Base-by-base conservation (phyloP, 1,140 invertebrate species). In the Caligus rogercresseyi region DNA sequence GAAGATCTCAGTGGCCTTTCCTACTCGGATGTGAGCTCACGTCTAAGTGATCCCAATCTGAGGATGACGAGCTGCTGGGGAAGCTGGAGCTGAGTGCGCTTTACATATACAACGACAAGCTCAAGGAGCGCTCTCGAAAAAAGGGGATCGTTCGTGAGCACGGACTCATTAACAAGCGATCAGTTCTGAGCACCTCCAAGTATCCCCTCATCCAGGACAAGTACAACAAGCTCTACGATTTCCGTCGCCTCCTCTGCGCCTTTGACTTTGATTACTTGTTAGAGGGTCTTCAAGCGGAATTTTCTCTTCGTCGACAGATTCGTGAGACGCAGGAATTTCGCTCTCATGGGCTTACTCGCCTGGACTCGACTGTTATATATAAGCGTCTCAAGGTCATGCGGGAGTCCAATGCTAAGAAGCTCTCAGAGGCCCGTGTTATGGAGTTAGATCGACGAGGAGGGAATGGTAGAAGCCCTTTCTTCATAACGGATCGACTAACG, bases 201-300 rank as follows among this genome's bases (percentile, higher is more conserved):
- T 86, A 82, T 73, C 83, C 79, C 2, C 71, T 87, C 52, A 78
- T 78, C 15, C 77, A 77, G 68, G 70, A 74, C 1, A 76, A 64
- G 53, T 62, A 60, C 58, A 83, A 86, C 64, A 78, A 78, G 64
- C 70, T 90, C 19, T 67, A 82, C 0, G 72, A 78, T 16, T 84
- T 87, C 65, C 82, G 84, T 79, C 84, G 85, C 67, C 78, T 90
- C 13, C 76, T 84, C 57, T 74, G 75, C 3, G 83, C 85, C 1
- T 72, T 82, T 26, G 79, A 86, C 54, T 87, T 86, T 73, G 85
- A 89, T 71, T 78, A 79, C 61, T 76, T 88, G 3, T 75, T 89
- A 69, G 87, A 90, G 71, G 80, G 82, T 0, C 67, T 89, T 13
- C 79, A 81, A 69, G 77, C 80, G 69, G 81, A 80, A 70, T 78